Conservation (phyloP, 2,113 vertebrate genomes). For the Mormoops blainvillei region DNA sequence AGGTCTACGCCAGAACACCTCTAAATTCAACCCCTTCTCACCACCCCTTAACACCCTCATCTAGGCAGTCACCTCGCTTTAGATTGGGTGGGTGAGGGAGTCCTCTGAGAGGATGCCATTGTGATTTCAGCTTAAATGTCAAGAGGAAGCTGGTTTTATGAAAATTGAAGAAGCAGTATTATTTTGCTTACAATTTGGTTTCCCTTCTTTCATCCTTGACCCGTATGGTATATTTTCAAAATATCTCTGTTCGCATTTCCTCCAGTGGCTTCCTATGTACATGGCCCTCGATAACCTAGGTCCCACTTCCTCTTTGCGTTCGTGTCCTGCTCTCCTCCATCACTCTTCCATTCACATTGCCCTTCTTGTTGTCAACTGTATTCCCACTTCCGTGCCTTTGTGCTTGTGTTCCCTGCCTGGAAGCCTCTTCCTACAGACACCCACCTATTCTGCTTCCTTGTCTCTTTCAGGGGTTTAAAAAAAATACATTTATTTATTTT, state of each 20-base stretch:
- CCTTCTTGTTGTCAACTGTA: background rate
- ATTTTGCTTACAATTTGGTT: conserved; percentile 14
- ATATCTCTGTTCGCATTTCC: background rate
- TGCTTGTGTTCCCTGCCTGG: background rate
- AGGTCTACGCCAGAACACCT: background rate
- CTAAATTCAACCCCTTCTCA: background rate
- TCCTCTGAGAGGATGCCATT: conserved; percentile 1
- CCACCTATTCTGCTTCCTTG: background rate
- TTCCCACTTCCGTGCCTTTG: background rate
- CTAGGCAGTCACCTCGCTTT: background rate
- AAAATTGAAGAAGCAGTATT: background rate
- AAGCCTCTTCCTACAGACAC: background rate
- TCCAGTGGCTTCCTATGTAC: background rate
- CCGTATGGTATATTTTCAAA: conserved; percentile 4
- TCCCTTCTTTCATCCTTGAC: background rate
- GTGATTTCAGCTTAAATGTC: background rate
- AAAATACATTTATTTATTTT: too few relatives aligned
- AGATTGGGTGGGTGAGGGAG: background rate
- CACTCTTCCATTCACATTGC: background rate
- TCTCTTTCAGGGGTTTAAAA: background rate
- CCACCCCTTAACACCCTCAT: background rate
- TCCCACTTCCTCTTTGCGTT: background rate
- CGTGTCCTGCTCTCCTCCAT: background rate
- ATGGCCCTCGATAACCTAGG: background rate
- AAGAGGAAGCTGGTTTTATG: conserved; percentile 4